Conservation (phyloP, 2,797 vertebrate species). For the Muraenolepis orangiensis region DNA sequence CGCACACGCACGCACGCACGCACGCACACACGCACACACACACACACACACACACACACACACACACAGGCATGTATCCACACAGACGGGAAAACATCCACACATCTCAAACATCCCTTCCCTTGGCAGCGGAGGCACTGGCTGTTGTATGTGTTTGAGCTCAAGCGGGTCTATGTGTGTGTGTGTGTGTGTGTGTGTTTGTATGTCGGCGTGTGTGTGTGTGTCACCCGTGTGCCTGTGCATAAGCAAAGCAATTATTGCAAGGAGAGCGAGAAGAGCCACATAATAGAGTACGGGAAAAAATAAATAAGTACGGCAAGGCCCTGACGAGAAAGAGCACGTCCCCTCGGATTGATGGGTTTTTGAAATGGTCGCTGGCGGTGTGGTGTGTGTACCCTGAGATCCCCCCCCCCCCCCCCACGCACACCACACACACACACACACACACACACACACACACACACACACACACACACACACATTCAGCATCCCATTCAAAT, state of each 20-base stretch:
- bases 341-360: constrained; percentile 39
- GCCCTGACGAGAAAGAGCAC: constrained; percentile 28
- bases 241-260: constrained; percentile 62
- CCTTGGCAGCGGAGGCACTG: constrained; percentile 2
- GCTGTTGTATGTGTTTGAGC: constrained; percentile 26
- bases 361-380: constrained; percentile 30
- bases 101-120: constrained; percentile 6
- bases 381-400: background rate
- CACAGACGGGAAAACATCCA: background rate
- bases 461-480: background rate
- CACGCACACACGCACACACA: background rate
- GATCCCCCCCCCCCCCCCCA: background rate
- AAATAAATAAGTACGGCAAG: constrained; percentile 26
- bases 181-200: constrained; percentile 36
- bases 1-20: constrained; percentile 3
- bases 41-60: constrained; percentile 11
- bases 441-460: background rate
- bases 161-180: constrained; percentile 2
- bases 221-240: constrained; percentile 47
- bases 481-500: constrained; percentile 57
- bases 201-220: constrained; percentile 25
- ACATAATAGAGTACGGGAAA: constrained; percentile 14
- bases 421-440: too few species aligned
- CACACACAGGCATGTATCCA: background rate
- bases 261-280: constrained; percentile 21